These are phyloP conservation scores for Sussaba pulchella DNA, from an alignment of 2,888 invertebrate species.

Conservation along the genomic window DNA sequence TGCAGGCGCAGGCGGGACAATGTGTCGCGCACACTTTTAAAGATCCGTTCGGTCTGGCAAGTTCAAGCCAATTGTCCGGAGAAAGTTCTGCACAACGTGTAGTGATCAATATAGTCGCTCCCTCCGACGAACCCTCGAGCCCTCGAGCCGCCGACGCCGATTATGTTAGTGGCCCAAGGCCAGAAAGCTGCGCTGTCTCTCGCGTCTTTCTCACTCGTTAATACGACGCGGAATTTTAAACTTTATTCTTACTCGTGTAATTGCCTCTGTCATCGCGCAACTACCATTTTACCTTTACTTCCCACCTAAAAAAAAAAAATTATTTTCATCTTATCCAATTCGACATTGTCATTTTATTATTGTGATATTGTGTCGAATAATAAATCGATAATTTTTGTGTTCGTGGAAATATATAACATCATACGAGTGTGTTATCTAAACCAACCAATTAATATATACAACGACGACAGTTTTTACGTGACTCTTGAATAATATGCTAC, in stretches of 20 bases:
- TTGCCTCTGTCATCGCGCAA: background rate
- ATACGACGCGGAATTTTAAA: constrained; percentile 36
- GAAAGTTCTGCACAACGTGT: constrained; percentile 71
- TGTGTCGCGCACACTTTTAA: constrained; percentile 10
- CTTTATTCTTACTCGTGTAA: constrained; percentile 19
- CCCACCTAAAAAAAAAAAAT: background rate
- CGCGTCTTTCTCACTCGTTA: background rate
- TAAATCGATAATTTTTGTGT: background rate
- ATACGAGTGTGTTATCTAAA: background rate
- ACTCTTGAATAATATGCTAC: background rate
- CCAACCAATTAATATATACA: background rate
- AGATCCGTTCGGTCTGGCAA: constrained; percentile 53
- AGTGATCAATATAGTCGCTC: constrained; percentile 73
- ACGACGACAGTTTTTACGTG: background rate
- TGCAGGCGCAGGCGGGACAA: constrained; percentile 29
- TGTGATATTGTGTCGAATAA: background rate
- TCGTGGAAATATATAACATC: background rate
- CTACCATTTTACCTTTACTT: background rate
- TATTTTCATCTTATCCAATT: background rate
- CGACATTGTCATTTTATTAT: background rate
- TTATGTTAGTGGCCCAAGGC: constrained; percentile 78
- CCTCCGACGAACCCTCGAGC: constrained; percentile 45
- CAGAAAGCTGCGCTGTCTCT: constrained; percentile 58
- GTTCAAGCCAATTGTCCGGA: constrained; percentile 71
- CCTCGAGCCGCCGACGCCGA: constrained; percentile 25